Evolutionary conservation across 2,113 vertebrate species (phyloP).

Genomic region (Phrynocephalus versicolor): DNA sequence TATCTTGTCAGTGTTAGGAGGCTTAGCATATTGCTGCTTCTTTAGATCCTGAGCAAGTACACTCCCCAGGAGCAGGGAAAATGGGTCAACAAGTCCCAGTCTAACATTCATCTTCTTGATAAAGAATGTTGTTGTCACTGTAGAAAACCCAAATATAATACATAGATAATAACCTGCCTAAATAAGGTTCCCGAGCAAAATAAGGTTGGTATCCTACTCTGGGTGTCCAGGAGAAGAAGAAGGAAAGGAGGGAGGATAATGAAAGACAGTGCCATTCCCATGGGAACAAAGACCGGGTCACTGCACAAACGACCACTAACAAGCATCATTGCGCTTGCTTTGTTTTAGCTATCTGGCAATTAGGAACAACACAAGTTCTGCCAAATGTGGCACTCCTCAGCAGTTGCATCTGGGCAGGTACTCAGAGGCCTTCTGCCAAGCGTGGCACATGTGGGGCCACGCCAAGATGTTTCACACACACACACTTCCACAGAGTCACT

Average conservation of each 20-base stretch:
- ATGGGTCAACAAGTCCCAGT: too few relatives aligned
- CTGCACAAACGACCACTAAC: not conserved
- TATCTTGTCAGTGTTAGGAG: too few relatives aligned
- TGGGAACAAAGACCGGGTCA: not conserved
- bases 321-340: not conserved
- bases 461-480: too few relatives aligned
- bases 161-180: too few relatives aligned
- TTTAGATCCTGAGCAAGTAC: too few relatives aligned
- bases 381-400: too few relatives aligned
- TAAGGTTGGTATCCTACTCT: too few relatives aligned
- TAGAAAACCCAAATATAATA: too few relatives aligned
- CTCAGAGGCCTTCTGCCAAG: not conserved
- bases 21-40: too few relatives aligned
- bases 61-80: too few relatives aligned
- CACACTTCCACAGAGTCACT: constrained; percentile 53
- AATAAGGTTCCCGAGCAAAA: not conserved
- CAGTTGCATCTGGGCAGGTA: not conserved
- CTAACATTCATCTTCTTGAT: too few relatives aligned
- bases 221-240: not conserved
- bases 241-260: not conserved
- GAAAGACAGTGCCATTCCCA: not conserved
- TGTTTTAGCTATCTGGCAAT: not conserved
- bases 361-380: not conserved
- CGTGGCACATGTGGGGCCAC: not conserved
- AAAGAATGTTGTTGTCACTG: too few relatives aligned